Percentiles rank a stretch among this genome's conserved stretches.
Conservation (phyloP, 1,140 invertebrate genomes). For the Brachionus calyciflorus region DNA sequence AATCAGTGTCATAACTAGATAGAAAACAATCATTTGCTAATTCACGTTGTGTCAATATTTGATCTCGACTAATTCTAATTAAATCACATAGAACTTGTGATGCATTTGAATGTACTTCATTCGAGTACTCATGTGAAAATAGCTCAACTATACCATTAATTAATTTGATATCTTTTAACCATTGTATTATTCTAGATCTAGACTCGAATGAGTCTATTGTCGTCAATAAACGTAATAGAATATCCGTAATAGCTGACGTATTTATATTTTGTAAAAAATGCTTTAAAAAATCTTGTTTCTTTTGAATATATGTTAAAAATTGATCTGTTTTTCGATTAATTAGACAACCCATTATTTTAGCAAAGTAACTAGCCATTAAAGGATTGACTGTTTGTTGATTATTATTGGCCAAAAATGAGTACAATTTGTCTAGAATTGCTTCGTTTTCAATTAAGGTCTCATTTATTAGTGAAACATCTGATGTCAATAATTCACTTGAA, state of each 20-base stretch:
- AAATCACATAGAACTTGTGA: slow-evolving; percentile 78
- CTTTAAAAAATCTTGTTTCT: slow-evolving; percentile 77
- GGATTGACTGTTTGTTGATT: slow-evolving; percentile 82
- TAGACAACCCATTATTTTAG: slow-evolving; percentile 83
- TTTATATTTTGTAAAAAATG: slow-evolving; percentile 81
- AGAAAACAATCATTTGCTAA: slow-evolving; percentile 61
- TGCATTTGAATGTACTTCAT: slow-evolving; percentile 72
- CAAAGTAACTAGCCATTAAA: slow-evolving; percentile 88
- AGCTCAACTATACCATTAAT: neutral
- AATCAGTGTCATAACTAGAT: neutral
- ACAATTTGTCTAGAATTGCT: slow-evolving; percentile 75
- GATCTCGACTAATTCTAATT: slow-evolving; percentile 69
- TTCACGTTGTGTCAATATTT: slow-evolving; percentile 64
- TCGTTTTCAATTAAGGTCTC: slow-evolving; percentile 77
- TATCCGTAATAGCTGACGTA: slow-evolving; percentile 91
- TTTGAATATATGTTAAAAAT: slow-evolving; percentile 84
- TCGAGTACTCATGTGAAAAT: slow-evolving; percentile 37
- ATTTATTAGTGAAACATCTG: slow-evolving; percentile 78
- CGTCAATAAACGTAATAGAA: slow-evolving; percentile 80
- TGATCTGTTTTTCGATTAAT: slow-evolving; percentile 76
- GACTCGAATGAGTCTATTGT: slow-evolving; percentile 75
- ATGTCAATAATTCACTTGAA: slow-evolving; percentile 86
- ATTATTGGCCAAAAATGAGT: slow-evolving; percentile 72
- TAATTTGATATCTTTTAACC: slow-evolving; percentile 5
- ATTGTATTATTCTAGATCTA: slow-evolving; percentile 74